Percentiles rank a stretch among this genome's conserved stretches.
Evolutionary conservation across 2,113 vertebrate genomes (phyloP).

Genomic region (Tachysurus fulvidraco): DNA sequence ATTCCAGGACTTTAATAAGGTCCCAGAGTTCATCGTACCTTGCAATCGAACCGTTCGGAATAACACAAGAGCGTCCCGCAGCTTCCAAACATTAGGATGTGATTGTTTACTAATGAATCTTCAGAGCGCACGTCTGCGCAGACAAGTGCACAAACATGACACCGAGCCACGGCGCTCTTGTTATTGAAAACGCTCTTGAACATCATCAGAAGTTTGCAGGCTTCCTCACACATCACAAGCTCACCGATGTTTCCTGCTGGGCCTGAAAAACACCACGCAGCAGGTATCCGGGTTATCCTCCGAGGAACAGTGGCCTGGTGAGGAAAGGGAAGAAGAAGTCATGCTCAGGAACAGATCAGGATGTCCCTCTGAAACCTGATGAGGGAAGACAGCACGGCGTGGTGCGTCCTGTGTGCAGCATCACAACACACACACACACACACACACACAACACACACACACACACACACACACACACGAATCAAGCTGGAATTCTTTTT

Average conservation of each 20-base stretch:
- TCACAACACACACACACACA: not conserved
- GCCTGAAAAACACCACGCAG: constrained; percentile 55
- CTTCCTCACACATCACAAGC: constrained; percentile 60
- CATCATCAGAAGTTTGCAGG: constrained; percentile 53
- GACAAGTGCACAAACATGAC: not conserved
- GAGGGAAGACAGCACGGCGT: not conserved
- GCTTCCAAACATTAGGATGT: constrained; percentile 4
- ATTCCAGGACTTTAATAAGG: constrained; percentile 8
- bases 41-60: not conserved
- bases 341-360: constrained; percentile 52
- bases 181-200: constrained; percentile 60
- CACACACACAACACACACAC: not conserved
- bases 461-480: too few species aligned
- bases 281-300: constrained; percentile 73
- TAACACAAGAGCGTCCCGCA: not conserved
- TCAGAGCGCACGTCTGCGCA: not conserved
- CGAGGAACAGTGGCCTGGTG: constrained; percentile 62
- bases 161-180: constrained; percentile 4
- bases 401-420: constrained; percentile 24
- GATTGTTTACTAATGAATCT: constrained; percentile 11
- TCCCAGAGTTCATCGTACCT: not conserved
- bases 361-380: constrained; percentile 60
- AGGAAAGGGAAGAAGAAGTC: constrained; percentile 62
- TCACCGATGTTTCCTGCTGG: constrained; percentile 30
- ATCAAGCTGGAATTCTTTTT: not conserved